phyloP scores from a whole-genome alignment of 2,113 vertebrate species.

The Phalacrocorax carbo region DNA sequence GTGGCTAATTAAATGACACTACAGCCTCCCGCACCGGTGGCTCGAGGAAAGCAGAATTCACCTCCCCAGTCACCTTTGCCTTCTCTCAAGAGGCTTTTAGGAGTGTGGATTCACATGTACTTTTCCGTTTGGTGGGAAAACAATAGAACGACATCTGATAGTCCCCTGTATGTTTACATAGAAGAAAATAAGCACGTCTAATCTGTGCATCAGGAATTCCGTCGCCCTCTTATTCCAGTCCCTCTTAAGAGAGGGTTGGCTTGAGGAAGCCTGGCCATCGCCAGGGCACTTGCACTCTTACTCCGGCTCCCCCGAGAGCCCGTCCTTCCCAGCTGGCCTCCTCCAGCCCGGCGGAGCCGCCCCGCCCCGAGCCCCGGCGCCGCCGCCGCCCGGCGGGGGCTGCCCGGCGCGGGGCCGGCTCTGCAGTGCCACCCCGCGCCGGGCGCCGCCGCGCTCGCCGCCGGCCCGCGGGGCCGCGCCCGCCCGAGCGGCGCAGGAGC shows the following conservation, averaged over 20 bases:
- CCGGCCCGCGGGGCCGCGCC: too few relatives aligned
- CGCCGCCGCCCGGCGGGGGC: too few relatives aligned
- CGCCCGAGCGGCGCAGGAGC: too few relatives aligned
- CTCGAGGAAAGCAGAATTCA: not conserved
- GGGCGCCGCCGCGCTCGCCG: rapidly evolving
- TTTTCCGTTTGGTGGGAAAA: not conserved
- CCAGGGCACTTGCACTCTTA: not conserved
- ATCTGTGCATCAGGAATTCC: not conserved
- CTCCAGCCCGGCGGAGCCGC: not conserved
- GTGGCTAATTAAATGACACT: not conserved
- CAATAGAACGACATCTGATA: not conserved
- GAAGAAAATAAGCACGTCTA: not conserved
- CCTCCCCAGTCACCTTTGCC: not conserved
- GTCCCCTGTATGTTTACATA: not conserved
- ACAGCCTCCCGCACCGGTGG: not conserved
- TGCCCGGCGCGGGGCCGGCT: not conserved
- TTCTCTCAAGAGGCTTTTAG: not conserved
- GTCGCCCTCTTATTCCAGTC: not conserved
- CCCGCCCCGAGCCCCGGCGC: rapidly evolving
- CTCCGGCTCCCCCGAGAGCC: not conserved
- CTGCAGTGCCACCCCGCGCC: not conserved
- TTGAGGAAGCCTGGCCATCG: not conserved
- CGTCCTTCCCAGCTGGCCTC: not conserved
- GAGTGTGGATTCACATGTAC: not conserved
- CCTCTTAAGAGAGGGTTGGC: not conserved